Evolutionary conservation across 2,888 invertebrate genomes (phyloP).

Genomic region (Acrobasis repandana): DNA sequence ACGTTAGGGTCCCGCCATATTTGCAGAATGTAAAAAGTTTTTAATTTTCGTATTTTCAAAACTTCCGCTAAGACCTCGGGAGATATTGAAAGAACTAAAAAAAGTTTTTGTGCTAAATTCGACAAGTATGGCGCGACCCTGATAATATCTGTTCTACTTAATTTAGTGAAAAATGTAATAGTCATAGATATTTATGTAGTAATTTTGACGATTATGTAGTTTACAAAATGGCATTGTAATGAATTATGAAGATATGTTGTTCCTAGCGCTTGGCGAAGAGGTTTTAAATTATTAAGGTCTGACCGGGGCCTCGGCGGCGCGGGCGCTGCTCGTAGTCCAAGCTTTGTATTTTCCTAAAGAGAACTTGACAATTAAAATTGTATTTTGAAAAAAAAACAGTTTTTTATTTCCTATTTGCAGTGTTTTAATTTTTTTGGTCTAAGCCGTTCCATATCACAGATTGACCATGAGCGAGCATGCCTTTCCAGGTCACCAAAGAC

Average conservation of each 20-base stretch:
- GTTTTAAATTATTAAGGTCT: slow-evolving; percentile 12
- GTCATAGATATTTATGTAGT: slow-evolving; percentile 11
- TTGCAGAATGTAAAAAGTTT: too few species aligned
- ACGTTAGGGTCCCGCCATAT: too few species aligned
- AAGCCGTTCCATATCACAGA: too few species aligned
- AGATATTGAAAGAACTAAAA: too few species aligned
- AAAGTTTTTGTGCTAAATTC: too few species aligned
- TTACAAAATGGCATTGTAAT: slow-evolving; percentile 27
- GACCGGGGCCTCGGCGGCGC: slow-evolving; percentile 60
- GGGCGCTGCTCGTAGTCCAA: slow-evolving; percentile 84
- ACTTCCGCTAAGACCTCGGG: too few species aligned
- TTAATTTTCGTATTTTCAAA: too few species aligned
- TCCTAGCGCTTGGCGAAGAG: slow-evolving; percentile 11
- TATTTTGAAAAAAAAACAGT: slow-evolving; percentile 43
- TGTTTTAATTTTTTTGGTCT: too few species aligned
- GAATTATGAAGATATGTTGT: slow-evolving; percentile 8
- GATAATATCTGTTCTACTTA: neutral
- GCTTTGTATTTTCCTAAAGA: slow-evolving; percentile 80
- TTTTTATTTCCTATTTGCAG: slow-evolving; percentile 56
- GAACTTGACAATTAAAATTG: slow-evolving; percentile 84
- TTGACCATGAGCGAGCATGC: too few species aligned
- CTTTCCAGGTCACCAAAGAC: too few species aligned
- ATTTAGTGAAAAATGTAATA: slow-evolving; percentile 1
- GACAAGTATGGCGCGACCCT: too few species aligned
- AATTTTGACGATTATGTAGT: neutral